Conservation (phyloP, 2,888 invertebrate genomes). For the Cerastis leucographa region DNA sequence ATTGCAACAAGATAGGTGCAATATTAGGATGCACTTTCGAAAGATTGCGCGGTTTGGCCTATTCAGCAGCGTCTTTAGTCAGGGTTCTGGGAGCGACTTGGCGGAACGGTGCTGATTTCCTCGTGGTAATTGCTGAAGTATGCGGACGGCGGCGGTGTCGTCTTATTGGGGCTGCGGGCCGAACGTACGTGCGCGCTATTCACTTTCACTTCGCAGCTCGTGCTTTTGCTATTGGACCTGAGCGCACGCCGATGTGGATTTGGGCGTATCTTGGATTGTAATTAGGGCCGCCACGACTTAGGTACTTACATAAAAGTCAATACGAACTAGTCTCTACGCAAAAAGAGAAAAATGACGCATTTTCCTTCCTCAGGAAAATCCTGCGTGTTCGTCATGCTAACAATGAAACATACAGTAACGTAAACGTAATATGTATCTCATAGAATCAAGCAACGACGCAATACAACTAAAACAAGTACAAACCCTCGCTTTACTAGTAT, state of each 20-base stretch:
- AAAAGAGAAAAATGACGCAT: slow-evolving; percentile 2
- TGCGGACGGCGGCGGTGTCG: slow-evolving; percentile 87
- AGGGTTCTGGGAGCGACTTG: slow-evolving; percentile 75
- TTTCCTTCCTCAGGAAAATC: slow-evolving; percentile 59
- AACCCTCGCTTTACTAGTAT: slow-evolving; percentile 21
- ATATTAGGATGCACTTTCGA: slow-evolving; percentile 6
- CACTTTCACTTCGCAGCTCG: slow-evolving; percentile 89
- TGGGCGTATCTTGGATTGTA: slow-evolving; percentile 73
- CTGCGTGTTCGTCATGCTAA: slow-evolving; percentile 46
- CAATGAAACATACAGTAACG: slow-evolving; percentile 52
- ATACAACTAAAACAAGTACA: slow-evolving; percentile 18
- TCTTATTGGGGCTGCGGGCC: slow-evolving; percentile 88
- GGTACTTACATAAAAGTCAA: slow-evolving; percentile 38
- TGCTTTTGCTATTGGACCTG: slow-evolving; percentile 81
- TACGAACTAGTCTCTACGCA: slow-evolving; percentile 12
- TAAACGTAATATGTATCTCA: slow-evolving; percentile 37
- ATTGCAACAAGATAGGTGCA: slow-evolving; percentile 31
- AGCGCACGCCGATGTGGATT: slow-evolving; percentile 74
- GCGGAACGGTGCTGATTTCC: slow-evolving; percentile 87
- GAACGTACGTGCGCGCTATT: slow-evolving; percentile 87
- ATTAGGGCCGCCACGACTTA: slow-evolving; percentile 71
- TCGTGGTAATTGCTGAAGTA: slow-evolving; percentile 89
- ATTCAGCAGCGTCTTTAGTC: slow-evolving; percentile 59
- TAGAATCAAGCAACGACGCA: slow-evolving; percentile 36
- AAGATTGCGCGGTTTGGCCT: slow-evolving; percentile 10